Evolutionary conservation across 2,888 invertebrate genomes (phyloP).

Genomic region (Lepidonotus clava): DNA sequence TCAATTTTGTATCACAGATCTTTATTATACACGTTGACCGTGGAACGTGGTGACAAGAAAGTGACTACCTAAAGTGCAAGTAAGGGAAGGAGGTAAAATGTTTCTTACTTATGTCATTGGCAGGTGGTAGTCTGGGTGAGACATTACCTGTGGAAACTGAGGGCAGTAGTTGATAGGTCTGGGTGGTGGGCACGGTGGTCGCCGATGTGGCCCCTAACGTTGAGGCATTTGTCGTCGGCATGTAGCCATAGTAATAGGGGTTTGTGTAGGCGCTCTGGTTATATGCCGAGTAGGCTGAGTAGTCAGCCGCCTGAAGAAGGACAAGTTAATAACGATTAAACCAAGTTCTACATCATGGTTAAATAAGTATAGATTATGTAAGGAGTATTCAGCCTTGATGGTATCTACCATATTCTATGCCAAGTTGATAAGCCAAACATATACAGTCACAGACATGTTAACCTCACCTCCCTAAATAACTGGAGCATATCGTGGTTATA

Average conservation of each 20-base stretch:
- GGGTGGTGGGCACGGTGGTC: constrained; percentile 72
- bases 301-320: constrained; percentile 61
- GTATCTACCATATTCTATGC: too few relatives aligned
- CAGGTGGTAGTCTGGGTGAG: constrained; percentile 9
- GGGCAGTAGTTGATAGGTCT: constrained; percentile 76
- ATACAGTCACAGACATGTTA: too few relatives aligned
- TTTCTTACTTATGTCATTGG: neutral
- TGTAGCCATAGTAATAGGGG: constrained; percentile 67
- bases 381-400: too few relatives aligned
- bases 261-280: constrained; percentile 65
- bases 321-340: neutral
- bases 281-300: constrained; percentile 63
- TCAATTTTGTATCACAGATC: too few relatives aligned
- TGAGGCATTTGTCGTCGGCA: constrained; percentile 57
- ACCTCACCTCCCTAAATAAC: too few relatives aligned
- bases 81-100: neutral
- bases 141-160: constrained; percentile 65
- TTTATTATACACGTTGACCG: neutral
- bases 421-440: too few relatives aligned
- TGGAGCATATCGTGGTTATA: too few relatives aligned
- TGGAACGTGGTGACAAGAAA: neutral
- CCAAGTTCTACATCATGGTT: too few relatives aligned
- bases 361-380: too few relatives aligned
- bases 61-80: neutral
- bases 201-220: constrained; percentile 59